Percentiles rank a stretch among this genome's conserved stretches.
phyloP scores from a whole-genome alignment of 2,113 vertebrate species.

The Phaethornis superciliosus region DNA sequence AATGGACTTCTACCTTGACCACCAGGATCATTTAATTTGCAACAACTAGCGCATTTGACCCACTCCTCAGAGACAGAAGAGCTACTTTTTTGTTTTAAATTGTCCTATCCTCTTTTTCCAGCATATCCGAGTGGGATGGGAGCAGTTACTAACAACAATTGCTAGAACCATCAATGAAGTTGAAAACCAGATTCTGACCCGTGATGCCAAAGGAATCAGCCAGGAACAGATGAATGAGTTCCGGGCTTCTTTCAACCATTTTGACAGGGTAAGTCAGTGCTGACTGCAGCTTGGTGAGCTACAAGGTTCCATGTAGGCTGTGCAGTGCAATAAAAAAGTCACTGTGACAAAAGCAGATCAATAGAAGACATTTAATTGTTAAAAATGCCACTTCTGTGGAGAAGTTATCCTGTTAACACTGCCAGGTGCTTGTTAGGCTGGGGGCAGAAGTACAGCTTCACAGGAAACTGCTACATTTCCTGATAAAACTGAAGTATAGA shows the following conservation, averaged over 20 bases:
- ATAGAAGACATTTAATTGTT: neutral
- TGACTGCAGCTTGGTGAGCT: neutral
- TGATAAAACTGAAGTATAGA: neutral
- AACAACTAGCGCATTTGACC: neutral
- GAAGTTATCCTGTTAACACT: neutral
- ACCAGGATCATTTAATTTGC: neutral
- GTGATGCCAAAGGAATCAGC: constrained; percentile 99
- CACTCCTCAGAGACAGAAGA: neutral
- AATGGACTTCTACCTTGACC: neutral
- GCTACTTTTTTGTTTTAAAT: neutral
- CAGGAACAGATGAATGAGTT: constrained; percentile 99
- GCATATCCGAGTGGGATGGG: constrained; percentile 99
- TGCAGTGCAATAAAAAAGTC: neutral
- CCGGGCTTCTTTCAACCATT: constrained; percentile 98
- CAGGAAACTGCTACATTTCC: neutral
- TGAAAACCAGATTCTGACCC: constrained; percentile 97
- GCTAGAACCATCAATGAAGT: constrained; percentile 98
- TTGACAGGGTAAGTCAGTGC: constrained; percentile 89
- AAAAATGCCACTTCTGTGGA: neutral
- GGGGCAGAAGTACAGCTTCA: neutral
- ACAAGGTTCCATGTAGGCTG: neutral
- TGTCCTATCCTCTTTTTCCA: constrained; percentile 48
- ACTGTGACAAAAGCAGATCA: neutral
- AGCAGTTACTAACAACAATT: constrained; percentile 97
- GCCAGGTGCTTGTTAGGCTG: neutral